Percentiles rank a stretch among this genome's conserved stretches.
Evolutionary conservation across 2,797 vertebrate species (phyloP).

Genomic region (Lacerta bilineata): DNA sequence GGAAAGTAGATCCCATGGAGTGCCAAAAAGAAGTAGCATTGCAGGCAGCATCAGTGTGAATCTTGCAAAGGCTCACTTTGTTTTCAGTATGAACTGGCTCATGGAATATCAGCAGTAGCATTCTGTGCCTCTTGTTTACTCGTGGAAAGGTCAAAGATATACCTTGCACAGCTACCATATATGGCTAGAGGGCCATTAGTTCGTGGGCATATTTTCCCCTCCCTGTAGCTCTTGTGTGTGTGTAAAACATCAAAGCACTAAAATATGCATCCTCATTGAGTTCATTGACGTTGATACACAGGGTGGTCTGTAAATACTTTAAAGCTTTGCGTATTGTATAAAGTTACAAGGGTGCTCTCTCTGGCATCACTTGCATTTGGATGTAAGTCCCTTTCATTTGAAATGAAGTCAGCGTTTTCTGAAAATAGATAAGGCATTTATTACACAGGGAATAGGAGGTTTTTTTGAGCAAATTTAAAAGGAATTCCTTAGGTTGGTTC

Average conservation of each 20-base stretch:
- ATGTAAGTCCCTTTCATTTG: slow-evolving; percentile 56
- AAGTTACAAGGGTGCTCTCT: slow-evolving; percentile 70
- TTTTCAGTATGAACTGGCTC: slow-evolving; percentile 39
- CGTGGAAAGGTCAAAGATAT: slow-evolving; percentile 66
- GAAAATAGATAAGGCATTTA: slow-evolving; percentile 50
- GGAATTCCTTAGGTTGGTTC: neutral
- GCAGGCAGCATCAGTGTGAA: slow-evolving; percentile 7
- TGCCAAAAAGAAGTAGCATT: slow-evolving; percentile 22
- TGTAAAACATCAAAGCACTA: slow-evolving; percentile 72
- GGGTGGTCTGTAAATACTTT: slow-evolving; percentile 79
- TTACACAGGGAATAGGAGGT: slow-evolving; percentile 24
- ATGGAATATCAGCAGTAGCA: slow-evolving; percentile 20
- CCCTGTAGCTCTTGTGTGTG: slow-evolving; percentile 43
- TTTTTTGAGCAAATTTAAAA: slow-evolving; percentile 40
- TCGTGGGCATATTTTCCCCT: slow-evolving; percentile 22
- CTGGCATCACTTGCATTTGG: slow-evolving; percentile 60
- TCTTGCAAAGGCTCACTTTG: slow-evolving; percentile 32
- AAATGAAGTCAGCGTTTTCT: slow-evolving; percentile 46
- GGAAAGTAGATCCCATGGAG: slow-evolving; percentile 18
- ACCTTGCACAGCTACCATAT: slow-evolving; percentile 74
- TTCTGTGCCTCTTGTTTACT: slow-evolving; percentile 45
- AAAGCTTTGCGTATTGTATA: slow-evolving; percentile 76
- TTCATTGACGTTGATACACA: slow-evolving; percentile 72
- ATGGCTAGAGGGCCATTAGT: slow-evolving; percentile 69
- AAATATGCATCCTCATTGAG: slow-evolving; percentile 72